Evolutionary conservation across 2,888 invertebrate species (phyloP), one percentile per base, ranked within the genome.

Genomic region (Chymomyza caudatula): DNA sequence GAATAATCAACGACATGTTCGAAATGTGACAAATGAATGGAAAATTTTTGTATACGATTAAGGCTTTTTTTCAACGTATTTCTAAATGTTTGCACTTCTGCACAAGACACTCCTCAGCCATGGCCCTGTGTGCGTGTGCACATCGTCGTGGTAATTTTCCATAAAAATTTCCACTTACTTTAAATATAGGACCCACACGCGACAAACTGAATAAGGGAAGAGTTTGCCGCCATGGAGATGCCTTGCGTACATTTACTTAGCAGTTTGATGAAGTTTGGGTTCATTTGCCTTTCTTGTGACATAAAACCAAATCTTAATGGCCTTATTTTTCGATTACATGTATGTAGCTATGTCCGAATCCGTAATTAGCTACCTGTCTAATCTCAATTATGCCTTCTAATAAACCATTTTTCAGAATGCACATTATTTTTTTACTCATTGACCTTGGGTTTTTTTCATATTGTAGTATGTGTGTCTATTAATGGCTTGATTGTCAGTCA

Each of bases 121-220:
- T 47, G 47, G 5, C 47, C 8, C 13, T 17, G 47, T 47, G 47
- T 19, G 47, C 47, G 17, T 47, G 47, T 3, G 6, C n/a, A 4
- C 52, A 22, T 23, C 52, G 68, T 82, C n/a, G n/a, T n/a, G n/a
- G 85, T 71, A 72, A 70, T 69, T 85, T 80, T 85, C 82, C 85
- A 82, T 77, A 44, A 52, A 78, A 84, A 60, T 67, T 84, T 80
- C 79, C 77, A 71, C 63, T 68, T 42, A 55, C 17, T 60, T 58
- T 80, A 72, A 68, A 65, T 79, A 63, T 80, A 69, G 78, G 67
- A 76, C 55, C 66, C 25, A 53, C 63, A 68, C 54, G 70, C 63
- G 63, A 63, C 62, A 49, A 19, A 54, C 47, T 59, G 60, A 63
- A 66, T 53, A 47, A 49, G 57, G 55, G 51, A n/a, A 25, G 25